These are phyloP conservation scores for Leptobrachium leishanense DNA, from an alignment of 2,113 vertebrate species.

Conservation along the genomic window DNA sequence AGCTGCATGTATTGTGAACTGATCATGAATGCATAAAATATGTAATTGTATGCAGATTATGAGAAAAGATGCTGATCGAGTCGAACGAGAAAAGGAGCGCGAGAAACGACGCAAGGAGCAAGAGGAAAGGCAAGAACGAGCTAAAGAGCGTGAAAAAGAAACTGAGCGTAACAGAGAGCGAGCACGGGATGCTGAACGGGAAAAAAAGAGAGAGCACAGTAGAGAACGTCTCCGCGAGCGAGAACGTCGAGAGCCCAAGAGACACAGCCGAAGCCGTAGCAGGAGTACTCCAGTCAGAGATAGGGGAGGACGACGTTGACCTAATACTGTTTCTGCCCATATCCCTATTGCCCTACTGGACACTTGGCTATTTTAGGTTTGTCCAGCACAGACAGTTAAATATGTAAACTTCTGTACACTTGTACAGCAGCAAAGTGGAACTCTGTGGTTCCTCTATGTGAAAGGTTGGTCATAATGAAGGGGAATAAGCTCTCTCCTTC, in stretches of 20 bases:
- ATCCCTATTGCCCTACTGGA: neutral
- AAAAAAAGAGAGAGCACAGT: slow-evolving; percentile 51
- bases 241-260: slow-evolving; percentile 66
- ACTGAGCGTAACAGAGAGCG: slow-evolving; percentile 56
- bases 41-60: slow-evolving; percentile 53
- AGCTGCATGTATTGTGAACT: no score
- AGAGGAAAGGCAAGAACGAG: slow-evolving; percentile 75
- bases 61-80: slow-evolving; percentile 75
- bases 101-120: slow-evolving; percentile 55
- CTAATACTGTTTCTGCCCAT: neutral
- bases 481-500: slow-evolving; percentile 15
- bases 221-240: slow-evolving; percentile 63
- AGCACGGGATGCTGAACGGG: slow-evolving; percentile 55
- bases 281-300: slow-evolving; percentile 75
- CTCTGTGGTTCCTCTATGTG: slow-evolving; percentile 22
- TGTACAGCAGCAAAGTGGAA: slow-evolving; percentile 3
- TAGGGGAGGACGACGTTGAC: slow-evolving; percentile 74
- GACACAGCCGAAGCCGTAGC: slow-evolving; percentile 77
- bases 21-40: neutral
- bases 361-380: slow-evolving; percentile 15
- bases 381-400: slow-evolving; percentile 15
- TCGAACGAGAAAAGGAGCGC: slow-evolving; percentile 78
- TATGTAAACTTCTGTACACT: neutral
- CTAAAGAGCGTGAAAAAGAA: slow-evolving; percentile 56
- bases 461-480: slow-evolving; percentile 16